Conservation (phyloP, 2,888 invertebrate species). For the Odontothrips loti region DNA sequence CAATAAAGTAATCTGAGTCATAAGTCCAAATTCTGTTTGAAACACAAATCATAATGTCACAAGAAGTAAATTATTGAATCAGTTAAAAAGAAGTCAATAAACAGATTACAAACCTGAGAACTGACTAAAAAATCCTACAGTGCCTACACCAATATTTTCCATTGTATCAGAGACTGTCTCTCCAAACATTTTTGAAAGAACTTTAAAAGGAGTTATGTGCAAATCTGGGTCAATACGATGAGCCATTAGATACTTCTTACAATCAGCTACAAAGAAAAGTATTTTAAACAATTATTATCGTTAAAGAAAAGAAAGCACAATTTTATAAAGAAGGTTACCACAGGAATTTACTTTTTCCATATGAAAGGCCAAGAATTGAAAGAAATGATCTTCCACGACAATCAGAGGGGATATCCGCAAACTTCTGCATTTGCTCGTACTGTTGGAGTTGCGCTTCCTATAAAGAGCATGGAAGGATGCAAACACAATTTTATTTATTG, state of each 20-base stretch:
- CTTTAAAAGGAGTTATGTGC: neutral
- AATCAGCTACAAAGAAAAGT: neutral
- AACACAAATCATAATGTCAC: neutral
- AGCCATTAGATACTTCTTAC: neutral
- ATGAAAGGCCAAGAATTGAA: neutral
- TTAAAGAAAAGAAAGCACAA: too few relatives aligned
- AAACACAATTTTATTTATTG: neutral
- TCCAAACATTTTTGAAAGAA: neutral
- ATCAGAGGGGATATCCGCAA: neutral
- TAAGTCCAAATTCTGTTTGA: neutral
- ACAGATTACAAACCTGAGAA: neutral
- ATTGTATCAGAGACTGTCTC: conserved; percentile 7
- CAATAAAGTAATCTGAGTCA: neutral
- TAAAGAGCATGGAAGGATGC: neutral
- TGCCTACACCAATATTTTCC: neutral
- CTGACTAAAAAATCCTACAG: neutral
- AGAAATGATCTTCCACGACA: neutral
- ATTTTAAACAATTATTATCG: neutral
- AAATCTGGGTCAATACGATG: neutral
- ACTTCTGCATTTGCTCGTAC: neutral
- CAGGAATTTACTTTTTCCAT: neutral
- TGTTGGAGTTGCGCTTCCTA: neutral
- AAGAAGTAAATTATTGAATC: neutral
- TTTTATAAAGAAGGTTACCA: too few relatives aligned
- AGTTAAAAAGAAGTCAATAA: neutral